Conservation (phyloP, 2,113 vertebrate species). For the Scomber scombrus region DNA sequence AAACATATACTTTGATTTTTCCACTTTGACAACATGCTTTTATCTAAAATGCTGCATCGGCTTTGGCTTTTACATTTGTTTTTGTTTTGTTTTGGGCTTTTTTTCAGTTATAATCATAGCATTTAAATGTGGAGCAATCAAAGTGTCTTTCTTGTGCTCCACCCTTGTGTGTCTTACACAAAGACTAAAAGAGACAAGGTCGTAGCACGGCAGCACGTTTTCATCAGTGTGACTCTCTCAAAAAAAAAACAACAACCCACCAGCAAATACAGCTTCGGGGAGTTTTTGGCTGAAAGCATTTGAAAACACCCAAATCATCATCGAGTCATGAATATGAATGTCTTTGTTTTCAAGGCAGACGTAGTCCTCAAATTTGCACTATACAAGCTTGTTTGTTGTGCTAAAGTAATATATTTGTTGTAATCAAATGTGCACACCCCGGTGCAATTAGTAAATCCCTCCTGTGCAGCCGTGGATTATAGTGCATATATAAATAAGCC, state of each 20-base stretch:
- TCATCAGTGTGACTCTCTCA: neutral
- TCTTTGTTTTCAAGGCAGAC: neutral
- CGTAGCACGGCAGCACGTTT: neutral
- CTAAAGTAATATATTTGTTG: constrained; percentile 13
- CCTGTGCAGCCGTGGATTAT: constrained; percentile 50
- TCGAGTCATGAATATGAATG: constrained; percentile 12
- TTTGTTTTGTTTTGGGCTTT: too few relatives aligned
- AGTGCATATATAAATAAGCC: constrained; percentile 59
- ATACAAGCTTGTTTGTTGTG: constrained; percentile 1
- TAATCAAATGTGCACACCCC: constrained; percentile 15
- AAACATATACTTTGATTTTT: too few relatives aligned
- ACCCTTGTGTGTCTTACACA: neutral
- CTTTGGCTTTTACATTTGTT: too few relatives aligned
- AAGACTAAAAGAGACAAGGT: constrained; percentile 26
- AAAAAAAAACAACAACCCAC: neutral
- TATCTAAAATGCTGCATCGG: too few relatives aligned
- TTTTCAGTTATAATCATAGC: neutral
- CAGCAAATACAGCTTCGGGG: neutral
- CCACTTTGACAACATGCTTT: too few relatives aligned
- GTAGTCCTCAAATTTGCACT: constrained; percentile 23
- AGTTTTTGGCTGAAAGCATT: constrained; percentile 4
- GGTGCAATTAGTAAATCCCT: constrained; percentile 41
- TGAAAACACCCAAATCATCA: neutral
- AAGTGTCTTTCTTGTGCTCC: neutral
- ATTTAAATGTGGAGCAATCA: constrained; percentile 7